Percentiles rank a stretch among this genome's conserved stretches.
Conservation (phyloP, 2,888 invertebrate genomes). For the Caenorhabditis sp. region DNA sequence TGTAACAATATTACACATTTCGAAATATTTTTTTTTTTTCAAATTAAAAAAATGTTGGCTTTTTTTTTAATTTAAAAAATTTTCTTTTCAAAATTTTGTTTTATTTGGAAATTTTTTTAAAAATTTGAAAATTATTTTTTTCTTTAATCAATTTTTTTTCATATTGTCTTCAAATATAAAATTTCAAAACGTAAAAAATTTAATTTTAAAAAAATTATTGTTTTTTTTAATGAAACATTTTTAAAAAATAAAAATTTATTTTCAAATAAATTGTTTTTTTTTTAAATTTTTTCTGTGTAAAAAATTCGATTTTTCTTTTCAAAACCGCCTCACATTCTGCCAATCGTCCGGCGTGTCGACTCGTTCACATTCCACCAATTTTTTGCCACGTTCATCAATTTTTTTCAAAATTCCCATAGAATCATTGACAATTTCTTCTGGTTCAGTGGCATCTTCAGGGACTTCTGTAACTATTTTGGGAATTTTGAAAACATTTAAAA, state of each 20-base stretch:
- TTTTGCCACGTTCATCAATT: slow-evolving; percentile 63
- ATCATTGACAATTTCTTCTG: slow-evolving; percentile 16
- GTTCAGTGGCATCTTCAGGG: slow-evolving; percentile 12
- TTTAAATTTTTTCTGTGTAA: no score
- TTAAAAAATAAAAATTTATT: no score
- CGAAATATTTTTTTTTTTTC: no score
- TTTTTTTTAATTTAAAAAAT: neutral
- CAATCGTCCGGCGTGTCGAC: slow-evolving; percentile 48
- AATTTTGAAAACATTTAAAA: neutral
- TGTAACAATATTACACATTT: no score
- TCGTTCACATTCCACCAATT: slow-evolving; percentile 26
- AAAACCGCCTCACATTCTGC: slow-evolving; percentile 24
- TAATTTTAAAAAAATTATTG: no score
- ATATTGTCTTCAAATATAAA: no score
- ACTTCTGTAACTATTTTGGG: slow-evolving; percentile 23
- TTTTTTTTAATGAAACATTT: no score
- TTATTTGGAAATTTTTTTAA: neutral
- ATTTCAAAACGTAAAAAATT: no score
- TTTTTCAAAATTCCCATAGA: slow-evolving; percentile 47
- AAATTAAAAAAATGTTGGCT: no score
- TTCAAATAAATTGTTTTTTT: no score
- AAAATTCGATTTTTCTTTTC: no score
- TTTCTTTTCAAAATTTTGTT: neutral
- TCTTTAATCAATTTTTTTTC: no score
- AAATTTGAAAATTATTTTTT: neutral